Evolutionary conservation across 2,113 vertebrate genomes (phyloP).

Genomic region (Balaeniceps rex): DNA sequence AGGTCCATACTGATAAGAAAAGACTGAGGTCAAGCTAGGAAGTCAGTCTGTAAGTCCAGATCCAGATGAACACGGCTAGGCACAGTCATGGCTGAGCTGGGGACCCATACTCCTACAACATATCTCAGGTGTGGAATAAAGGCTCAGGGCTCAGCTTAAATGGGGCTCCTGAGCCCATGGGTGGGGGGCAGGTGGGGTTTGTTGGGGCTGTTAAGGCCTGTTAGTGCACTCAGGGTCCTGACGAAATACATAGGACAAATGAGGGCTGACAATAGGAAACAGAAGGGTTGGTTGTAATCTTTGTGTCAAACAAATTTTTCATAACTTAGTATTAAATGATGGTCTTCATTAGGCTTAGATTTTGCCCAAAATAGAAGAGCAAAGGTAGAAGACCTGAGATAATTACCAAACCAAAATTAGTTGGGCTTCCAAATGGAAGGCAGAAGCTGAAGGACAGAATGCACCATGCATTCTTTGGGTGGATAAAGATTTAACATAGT

Average conservation of each 20-base stretch:
- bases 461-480: background rate
- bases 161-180: background rate
- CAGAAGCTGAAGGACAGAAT: background rate
- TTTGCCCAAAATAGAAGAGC: background rate
- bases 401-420: background rate
- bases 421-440: background rate
- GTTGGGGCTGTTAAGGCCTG: background rate
- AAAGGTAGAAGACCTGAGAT: background rate
- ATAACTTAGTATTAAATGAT: background rate
- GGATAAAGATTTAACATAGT: background rate
- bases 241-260: background rate
- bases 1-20: background rate
- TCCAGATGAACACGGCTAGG: background rate
- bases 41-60: background rate
- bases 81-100: background rate
- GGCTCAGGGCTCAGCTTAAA: background rate
- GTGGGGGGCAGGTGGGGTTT: background rate
- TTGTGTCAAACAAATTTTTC: background rate
- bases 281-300: background rate
- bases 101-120: background rate
- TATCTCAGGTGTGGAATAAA: background rate
- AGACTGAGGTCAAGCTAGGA: background rate
- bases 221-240: background rate
- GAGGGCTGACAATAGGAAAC: background rate
- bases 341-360: background rate